phyloP scores from a whole-genome alignment of 2,888 invertebrate species.

The Coleophora flavipennella region DNA sequence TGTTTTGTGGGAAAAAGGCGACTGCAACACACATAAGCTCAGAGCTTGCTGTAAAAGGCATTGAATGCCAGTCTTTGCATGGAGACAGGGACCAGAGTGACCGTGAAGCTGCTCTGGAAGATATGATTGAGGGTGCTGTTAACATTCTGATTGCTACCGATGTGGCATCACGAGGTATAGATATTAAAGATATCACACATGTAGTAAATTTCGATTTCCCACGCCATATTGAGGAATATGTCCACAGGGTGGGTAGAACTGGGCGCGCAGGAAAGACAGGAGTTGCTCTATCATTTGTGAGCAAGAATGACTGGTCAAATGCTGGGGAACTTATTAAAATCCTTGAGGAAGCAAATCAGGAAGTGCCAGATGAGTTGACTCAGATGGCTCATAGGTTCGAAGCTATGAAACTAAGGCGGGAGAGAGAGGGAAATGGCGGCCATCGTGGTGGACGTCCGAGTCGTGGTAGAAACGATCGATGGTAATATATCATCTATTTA shows the following conservation, averaged over 20 bases:
- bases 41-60: slow-evolving; percentile 79
- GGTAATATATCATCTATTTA: too few relatives aligned
- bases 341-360: slow-evolving; percentile 88
- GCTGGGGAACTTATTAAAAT: slow-evolving; percentile 88
- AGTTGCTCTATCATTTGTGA: slow-evolving; percentile 85
- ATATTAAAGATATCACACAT: slow-evolving; percentile 90
- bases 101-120: slow-evolving; percentile 85
- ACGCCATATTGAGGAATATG: slow-evolving; percentile 94
- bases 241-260: slow-evolving; percentile 94
- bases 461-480: slow-evolving; percentile 14
- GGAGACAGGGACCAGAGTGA: slow-evolving; percentile 89
- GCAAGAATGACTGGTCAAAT: slow-evolving; percentile 85
- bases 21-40: slow-evolving; percentile 87
- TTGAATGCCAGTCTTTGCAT: slow-evolving; percentile 86
- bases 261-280: slow-evolving; percentile 92
- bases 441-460: slow-evolving; percentile 46
- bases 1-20: slow-evolving; percentile 91
- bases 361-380: slow-evolving; percentile 81
- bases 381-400: slow-evolving; percentile 83
- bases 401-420: slow-evolving; percentile 76
- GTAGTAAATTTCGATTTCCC: slow-evolving; percentile 96
- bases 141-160: slow-evolving; percentile 94
- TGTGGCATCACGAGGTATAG: slow-evolving; percentile 94
- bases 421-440: slow-evolving; percentile 59
- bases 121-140: slow-evolving; percentile 84